These are phyloP conservation scores for Cotesia chilonis DNA, from an alignment of 1,140 invertebrate species.

Conservation along the genomic window DNA sequence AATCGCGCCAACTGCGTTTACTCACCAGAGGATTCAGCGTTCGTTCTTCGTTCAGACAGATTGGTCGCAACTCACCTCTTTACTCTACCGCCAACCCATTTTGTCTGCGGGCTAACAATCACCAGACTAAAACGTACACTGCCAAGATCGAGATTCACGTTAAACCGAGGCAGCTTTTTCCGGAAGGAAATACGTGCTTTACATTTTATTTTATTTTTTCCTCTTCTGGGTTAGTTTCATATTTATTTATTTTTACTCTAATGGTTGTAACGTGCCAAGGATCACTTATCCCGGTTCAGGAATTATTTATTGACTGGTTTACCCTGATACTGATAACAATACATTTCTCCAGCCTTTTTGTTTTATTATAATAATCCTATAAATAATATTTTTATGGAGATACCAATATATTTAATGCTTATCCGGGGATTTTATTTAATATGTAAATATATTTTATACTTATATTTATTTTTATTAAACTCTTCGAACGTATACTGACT, in stretches of 20 bases:
- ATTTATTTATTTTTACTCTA: neutral
- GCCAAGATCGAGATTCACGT: constrained; percentile 43
- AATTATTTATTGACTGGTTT: constrained; percentile 19
- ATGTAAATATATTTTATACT: too few species aligned
- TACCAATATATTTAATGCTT: too few species aligned
- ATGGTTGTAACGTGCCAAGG: constrained; percentile 40
- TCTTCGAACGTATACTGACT: too few species aligned
- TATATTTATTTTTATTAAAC: too few species aligned
- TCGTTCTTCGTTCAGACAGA: constrained; percentile 19
- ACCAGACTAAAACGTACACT: constrained; percentile 32
- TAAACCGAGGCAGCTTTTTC: neutral
- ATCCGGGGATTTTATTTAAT: too few species aligned
- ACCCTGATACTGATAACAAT: too few species aligned
- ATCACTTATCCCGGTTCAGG: constrained; percentile 49
- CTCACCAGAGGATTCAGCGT: constrained; percentile 26
- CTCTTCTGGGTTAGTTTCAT: too few species aligned
- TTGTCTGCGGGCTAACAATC: constrained; percentile 12
- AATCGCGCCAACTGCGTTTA: constrained; percentile 52
- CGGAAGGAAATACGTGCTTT: neutral
- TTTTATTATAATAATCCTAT: too few species aligned
- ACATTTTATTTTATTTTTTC: constrained; percentile 9
- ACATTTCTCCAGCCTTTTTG: too few species aligned
- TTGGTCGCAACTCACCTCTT: constrained; percentile 31
- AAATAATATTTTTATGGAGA: too few species aligned
- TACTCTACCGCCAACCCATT: constrained; percentile 12